phyloP scores from a whole-genome alignment of 1,140 invertebrate species.

The Bombyx mandarina region DNA sequence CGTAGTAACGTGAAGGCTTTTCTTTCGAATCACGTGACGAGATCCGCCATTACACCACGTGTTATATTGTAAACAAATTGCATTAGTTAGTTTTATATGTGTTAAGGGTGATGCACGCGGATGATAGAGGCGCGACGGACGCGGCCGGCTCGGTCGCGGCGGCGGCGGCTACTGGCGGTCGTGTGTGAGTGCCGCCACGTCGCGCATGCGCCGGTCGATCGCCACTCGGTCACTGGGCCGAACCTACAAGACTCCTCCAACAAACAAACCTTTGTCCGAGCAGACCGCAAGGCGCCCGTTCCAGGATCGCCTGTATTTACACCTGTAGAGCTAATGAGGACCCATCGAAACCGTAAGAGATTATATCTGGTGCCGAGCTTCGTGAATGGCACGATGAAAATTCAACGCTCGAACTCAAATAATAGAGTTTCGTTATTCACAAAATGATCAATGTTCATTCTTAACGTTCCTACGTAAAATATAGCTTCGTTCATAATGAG shows the following conservation, averaged over 20 bases:
- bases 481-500: too few relatives aligned
- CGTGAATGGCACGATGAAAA: too few relatives aligned
- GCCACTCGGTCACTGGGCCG: slow-evolving; percentile 57
- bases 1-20: too few relatives aligned
- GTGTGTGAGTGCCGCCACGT: slow-evolving; percentile 11
- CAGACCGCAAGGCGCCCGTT: slow-evolving; percentile 48
- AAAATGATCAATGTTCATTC: too few relatives aligned
- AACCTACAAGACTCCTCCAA: slow-evolving; percentile 20
- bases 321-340: slow-evolving; percentile 35
- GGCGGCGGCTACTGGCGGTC: slow-evolving; percentile 39
- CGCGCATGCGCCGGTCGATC: slow-evolving; percentile 54
- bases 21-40: slow-evolving; percentile 17
- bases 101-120: slow-evolving; percentile 6
- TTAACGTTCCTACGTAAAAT: too few relatives aligned
- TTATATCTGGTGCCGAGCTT: too few relatives aligned
- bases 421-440: too few relatives aligned
- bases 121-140: slow-evolving; percentile 8
- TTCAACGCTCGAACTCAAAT: too few relatives aligned
- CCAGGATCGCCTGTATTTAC: slow-evolving; percentile 21
- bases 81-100: slow-evolving; percentile 21
- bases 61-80: slow-evolving; percentile 54
- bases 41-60: slow-evolving; percentile 46
- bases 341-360: background rate
- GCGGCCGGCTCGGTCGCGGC: slow-evolving; percentile 40
- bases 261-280: slow-evolving; percentile 52